These are phyloP conservation scores for Laupala kohalensis DNA, from an alignment of 1,140 invertebrate genomes.

Conservation along the genomic window DNA sequence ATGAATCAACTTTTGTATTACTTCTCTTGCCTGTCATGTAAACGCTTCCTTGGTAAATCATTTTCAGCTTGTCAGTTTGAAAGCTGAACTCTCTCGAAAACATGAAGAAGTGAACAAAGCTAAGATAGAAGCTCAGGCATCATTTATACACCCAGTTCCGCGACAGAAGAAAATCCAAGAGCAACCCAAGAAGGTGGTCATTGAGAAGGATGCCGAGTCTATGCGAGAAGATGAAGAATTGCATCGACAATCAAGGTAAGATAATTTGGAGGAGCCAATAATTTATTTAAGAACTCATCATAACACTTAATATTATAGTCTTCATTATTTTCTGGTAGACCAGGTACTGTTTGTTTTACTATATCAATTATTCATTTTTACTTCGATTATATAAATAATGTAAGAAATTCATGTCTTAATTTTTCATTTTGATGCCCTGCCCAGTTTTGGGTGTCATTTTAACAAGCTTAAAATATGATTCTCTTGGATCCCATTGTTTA, in stretches of 20 bases:
- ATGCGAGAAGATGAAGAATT: constrained; percentile 41
- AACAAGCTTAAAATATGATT: no score
- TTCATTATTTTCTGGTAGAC: no score
- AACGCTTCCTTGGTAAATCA: not conserved
- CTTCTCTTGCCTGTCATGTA: not conserved
- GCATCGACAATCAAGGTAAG: constrained; percentile 45
- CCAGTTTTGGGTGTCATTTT: no score
- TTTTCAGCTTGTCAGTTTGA: constrained; percentile 47
- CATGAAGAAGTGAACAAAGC: constrained; percentile 56
- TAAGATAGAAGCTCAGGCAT: constrained; percentile 35
- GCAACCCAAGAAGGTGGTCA: constrained; percentile 30
- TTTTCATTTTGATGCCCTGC: no score
- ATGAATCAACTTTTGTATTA: not conserved
- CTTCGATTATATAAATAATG: no score
- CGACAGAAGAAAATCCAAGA: constrained; percentile 24
- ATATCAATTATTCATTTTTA: no score
- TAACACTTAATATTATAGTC: not conserved
- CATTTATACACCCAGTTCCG: constrained; percentile 25
- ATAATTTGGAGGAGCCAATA: constrained; percentile 7
- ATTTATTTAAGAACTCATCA: not conserved
- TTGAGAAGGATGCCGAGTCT: constrained; percentile 36
- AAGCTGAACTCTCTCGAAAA: constrained; percentile 63
- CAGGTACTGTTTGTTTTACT: no score
- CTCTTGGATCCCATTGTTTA: no score
- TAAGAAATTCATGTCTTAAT: no score